These are phyloP conservation scores for Listronotus oregonensis DNA, from an alignment of 1,140 invertebrate genomes.

Conservation along the genomic window DNA sequence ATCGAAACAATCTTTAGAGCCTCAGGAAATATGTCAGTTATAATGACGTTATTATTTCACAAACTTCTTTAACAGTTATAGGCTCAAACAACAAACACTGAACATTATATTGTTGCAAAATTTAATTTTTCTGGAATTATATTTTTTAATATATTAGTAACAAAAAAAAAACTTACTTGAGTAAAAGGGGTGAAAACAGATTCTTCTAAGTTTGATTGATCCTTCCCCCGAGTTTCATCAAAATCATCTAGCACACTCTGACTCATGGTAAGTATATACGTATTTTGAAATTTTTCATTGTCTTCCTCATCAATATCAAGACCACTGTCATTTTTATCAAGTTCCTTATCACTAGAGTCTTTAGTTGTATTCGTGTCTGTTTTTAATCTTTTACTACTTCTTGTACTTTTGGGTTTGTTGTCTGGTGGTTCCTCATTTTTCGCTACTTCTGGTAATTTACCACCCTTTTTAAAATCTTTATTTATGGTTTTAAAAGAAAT, in stretches of 20 bases:
- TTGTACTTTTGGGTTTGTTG: conserved; percentile 20
- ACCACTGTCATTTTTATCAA: conserved; percentile 46
- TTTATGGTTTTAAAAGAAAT: conserved; percentile 62
- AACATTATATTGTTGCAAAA: no score
- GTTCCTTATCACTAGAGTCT: conserved; percentile 54
- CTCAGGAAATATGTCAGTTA: no score
- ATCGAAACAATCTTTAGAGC: no score
- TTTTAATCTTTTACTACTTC: conserved; percentile 33
- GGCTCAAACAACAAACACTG: no score
- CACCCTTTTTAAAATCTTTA: conserved; percentile 56
- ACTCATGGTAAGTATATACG: conserved; percentile 71
- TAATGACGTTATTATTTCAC: no score
- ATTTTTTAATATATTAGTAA: no score
- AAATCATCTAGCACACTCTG: conserved; percentile 56
- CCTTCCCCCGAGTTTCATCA: conserved; percentile 27
- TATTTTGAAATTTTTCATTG: conserved; percentile 62
- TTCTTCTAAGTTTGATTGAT: conserved; percentile 49
- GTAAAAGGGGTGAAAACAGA: conserved; percentile 62
- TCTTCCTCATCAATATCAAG: conserved; percentile 52
- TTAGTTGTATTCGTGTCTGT: conserved; percentile 28
- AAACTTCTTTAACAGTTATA: no score
- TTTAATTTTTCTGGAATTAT: no score
- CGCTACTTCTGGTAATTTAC: conserved; percentile 32
- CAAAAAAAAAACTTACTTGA: conserved; percentile 59
- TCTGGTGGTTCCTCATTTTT: background rate